These are phyloP conservation scores for Streptopelia turtur DNA, from an alignment of 2,797 vertebrate genomes.

Conservation along the genomic window DNA sequence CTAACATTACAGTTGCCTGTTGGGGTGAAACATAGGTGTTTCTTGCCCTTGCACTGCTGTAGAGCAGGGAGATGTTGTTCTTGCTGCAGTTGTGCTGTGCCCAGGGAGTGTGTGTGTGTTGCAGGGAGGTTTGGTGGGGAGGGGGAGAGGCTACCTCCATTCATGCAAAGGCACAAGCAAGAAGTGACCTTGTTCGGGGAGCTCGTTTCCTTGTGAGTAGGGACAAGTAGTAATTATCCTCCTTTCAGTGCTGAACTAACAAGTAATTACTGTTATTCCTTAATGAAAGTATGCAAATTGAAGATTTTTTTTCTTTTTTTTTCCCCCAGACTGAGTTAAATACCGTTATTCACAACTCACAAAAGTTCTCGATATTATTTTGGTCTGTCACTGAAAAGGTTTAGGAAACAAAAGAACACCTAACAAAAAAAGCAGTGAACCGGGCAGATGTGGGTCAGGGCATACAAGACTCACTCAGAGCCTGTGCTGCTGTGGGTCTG, in stretches of 20 bases:
- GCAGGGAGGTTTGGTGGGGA: background rate
- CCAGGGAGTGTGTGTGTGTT: background rate
- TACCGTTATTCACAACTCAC: conserved; percentile 27
- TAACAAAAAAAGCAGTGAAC: conserved; percentile 44
- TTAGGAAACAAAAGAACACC: background rate
- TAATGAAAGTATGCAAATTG: conserved; percentile 63
- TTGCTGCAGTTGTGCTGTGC: background rate
- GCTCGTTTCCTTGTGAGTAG: conserved; percentile 50
- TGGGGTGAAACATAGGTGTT: background rate
- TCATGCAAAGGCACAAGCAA: conserved; percentile 60
- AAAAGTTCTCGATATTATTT: conserved; percentile 51
- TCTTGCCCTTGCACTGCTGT: background rate
- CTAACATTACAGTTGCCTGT: background rate
- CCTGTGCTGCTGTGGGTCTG: background rate
- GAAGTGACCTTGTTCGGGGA: conserved; percentile 68
- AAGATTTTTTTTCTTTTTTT: background rate
- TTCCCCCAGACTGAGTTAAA: conserved; percentile 6
- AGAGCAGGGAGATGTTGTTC: background rate
- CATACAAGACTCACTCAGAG: background rate
- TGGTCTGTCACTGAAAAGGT: conserved; percentile 21
- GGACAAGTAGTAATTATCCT: conserved; percentile 74
- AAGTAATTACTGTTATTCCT: conserved; percentile 65
- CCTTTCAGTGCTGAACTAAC: conserved; percentile 63
- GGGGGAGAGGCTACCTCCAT: conserved; percentile 47
- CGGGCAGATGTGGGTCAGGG: background rate